These are phyloP conservation scores for Drosophila ercepeae DNA, from an alignment of 1,140 invertebrate genomes.

Conservation along the genomic window DNA sequence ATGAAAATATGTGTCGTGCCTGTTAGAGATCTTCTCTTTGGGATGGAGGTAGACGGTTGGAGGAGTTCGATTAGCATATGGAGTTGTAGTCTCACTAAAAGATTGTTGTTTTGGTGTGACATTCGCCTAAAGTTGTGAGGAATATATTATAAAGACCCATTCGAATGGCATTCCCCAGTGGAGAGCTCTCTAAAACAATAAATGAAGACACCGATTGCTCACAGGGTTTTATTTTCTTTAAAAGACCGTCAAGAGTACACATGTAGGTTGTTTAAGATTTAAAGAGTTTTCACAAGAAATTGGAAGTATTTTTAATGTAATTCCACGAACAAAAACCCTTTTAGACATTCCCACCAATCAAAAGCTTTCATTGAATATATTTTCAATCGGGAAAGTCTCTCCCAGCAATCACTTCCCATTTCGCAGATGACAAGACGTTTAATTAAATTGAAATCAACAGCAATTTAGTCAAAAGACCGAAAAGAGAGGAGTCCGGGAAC, in stretches of 20 bases:
- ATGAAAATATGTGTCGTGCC: slow-evolving; percentile 30
- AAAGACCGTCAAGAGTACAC: no score
- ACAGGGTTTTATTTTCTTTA: neutral
- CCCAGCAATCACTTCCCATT: slow-evolving; percentile 23
- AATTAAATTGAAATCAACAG: slow-evolving; percentile 80
- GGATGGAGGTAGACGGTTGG: slow-evolving; percentile 3
- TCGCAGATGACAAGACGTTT: slow-evolving; percentile 48
- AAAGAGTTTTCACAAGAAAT: no score
- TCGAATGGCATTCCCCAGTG: slow-evolving; percentile 5
- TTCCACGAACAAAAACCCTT: no score
- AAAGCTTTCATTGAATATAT: neutral
- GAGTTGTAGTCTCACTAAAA: slow-evolving; percentile 4
- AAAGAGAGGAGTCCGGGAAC: slow-evolving; percentile 2
- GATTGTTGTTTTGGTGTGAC: slow-evolving; percentile 22
- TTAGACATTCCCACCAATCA: no score
- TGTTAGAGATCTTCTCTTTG: slow-evolving; percentile 6
- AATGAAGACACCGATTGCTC: slow-evolving; percentile 14
- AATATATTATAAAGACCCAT: slow-evolving; percentile 18
- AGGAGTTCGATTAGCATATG: slow-evolving; percentile 50
- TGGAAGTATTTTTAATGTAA: no score
- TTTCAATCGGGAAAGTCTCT: slow-evolving; percentile 4
- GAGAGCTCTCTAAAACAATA: slow-evolving; percentile 20
- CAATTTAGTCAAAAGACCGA: slow-evolving; percentile 63
- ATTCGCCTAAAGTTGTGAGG: slow-evolving; percentile 25
- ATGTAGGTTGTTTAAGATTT: no score